Evolutionary conservation across 2,888 invertebrate species (phyloP).

Genomic region (Dryobotodes eremita): DNA sequence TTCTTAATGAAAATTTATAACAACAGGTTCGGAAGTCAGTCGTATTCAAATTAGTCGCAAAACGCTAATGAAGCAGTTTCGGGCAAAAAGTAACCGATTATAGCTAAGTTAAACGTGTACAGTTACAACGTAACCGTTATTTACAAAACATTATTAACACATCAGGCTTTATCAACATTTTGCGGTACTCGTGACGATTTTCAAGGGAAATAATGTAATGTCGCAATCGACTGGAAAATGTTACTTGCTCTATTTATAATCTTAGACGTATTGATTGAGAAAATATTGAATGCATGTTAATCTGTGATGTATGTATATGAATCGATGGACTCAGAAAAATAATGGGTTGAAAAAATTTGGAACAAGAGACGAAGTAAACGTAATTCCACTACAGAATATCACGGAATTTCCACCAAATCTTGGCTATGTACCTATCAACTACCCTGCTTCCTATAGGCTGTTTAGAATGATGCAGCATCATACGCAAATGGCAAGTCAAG

Average conservation of each 20-base stretch:
- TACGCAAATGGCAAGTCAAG: not conserved
- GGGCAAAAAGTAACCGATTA: slow-evolving; percentile 51
- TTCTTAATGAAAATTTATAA: slow-evolving; percentile 35
- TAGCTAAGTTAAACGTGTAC: slow-evolving; percentile 41
- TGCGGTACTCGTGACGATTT: slow-evolving; percentile 42
- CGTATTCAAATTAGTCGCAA: slow-evolving; percentile 52
- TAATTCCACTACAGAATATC: not conserved
- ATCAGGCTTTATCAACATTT: slow-evolving; percentile 66
- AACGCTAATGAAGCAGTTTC: slow-evolving; percentile 46
- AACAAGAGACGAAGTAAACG: not conserved
- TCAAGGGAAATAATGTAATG: slow-evolving; percentile 48
- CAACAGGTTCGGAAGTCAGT: slow-evolving; percentile 27
- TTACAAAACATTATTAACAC: slow-evolving; percentile 68
- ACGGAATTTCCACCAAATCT: not conserved
- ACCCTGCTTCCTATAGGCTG: not conserved
- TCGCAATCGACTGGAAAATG: slow-evolving; percentile 30
- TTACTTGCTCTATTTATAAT: not conserved
- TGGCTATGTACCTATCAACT: not conserved
- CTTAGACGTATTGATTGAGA: not conserved
- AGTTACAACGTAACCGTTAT: slow-evolving; percentile 58
- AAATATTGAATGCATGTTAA: not conserved
- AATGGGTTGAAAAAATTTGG: not conserved
- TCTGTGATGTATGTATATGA: not conserved
- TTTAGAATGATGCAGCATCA: not conserved
- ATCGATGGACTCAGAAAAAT: not conserved